These are phyloP conservation scores for Helarctos malayanus DNA, from an alignment of 2,797 vertebrate genomes.

Conservation along the genomic window DNA sequence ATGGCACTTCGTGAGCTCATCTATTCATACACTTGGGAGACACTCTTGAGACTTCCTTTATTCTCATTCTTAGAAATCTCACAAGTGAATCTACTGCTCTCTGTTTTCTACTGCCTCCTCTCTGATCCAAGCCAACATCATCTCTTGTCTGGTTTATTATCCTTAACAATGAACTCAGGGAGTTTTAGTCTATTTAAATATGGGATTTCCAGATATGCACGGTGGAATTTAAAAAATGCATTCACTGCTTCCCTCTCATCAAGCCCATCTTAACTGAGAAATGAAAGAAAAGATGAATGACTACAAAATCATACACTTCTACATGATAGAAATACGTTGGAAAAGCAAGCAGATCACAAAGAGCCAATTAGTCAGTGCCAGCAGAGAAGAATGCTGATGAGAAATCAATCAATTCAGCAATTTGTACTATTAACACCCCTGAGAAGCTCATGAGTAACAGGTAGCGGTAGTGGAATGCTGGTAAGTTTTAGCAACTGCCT, in stretches of 20 bases:
- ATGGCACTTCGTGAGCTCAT: neutral
- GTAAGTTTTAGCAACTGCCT: neutral
- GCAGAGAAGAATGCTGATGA: neutral
- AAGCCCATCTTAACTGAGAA: neutral
- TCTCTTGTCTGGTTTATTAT: neutral
- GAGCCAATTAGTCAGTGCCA: neutral
- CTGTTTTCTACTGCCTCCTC: neutral
- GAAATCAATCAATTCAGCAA: neutral
- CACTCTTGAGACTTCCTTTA: neutral
- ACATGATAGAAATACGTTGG: neutral
- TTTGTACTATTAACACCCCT: neutral
- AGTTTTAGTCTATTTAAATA: neutral
- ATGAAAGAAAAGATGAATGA: neutral
- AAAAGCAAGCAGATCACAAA: neutral
- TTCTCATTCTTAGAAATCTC: neutral
- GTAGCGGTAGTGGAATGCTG: neutral
- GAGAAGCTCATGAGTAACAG: neutral
- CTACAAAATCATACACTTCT: neutral
- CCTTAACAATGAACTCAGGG: neutral
- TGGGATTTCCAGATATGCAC: neutral
- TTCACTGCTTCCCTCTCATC: neutral
- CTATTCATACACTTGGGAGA: neutral
- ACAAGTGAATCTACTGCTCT: neutral
- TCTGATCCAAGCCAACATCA: neutral
- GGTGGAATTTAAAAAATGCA: neutral